phyloP scores from a whole-genome alignment of 2,113 vertebrate genomes.

The Alethe castanea region DNA sequence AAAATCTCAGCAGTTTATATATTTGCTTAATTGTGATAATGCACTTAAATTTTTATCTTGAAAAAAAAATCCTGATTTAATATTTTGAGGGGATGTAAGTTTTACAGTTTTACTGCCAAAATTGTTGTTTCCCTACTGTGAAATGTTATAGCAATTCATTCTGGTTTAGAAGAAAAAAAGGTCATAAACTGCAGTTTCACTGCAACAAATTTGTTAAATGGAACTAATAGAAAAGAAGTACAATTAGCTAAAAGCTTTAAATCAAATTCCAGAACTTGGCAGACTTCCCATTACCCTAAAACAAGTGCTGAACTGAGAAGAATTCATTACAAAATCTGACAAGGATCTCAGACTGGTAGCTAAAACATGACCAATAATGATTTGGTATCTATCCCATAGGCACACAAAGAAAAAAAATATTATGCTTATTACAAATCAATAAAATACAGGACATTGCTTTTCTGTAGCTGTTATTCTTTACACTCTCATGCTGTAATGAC shows the following conservation, averaged over 20 bases:
- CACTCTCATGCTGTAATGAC: background rate
- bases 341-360: background rate
- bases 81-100: background rate
- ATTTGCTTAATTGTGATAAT: background rate
- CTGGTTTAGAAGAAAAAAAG: conserved; percentile 19
- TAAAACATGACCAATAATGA: background rate
- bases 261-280: conserved; percentile 15
- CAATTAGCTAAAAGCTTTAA: conserved; percentile 53
- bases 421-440: background rate
- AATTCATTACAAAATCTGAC: background rate
- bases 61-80: background rate
- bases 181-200: background rate
- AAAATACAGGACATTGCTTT: background rate
- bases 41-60: background rate
- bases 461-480: background rate
- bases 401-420: background rate
- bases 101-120: background rate
- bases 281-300: background rate
- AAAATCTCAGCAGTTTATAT: background rate
- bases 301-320: background rate
- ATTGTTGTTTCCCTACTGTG: background rate
- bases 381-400: background rate
- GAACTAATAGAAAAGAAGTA: conserved; percentile 26
- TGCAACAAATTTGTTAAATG: conserved; percentile 13
- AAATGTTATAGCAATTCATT: background rate